phyloP scores from a whole-genome alignment of 1,140 invertebrate species.

The Sitobion miscanthi region DNA sequence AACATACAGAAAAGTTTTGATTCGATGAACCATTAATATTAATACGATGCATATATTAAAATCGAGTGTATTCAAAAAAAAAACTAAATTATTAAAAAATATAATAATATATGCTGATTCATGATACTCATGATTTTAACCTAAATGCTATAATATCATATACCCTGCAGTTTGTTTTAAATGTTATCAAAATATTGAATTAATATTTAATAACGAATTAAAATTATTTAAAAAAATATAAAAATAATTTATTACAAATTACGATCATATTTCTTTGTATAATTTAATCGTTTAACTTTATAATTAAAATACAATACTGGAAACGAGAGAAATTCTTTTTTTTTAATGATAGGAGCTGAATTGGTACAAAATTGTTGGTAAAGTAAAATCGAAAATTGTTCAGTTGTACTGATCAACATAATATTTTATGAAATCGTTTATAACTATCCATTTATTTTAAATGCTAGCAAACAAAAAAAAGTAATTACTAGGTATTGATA shows the following conservation, averaged over 20 bases:
- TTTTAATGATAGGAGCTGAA: not conserved
- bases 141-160: not conserved
- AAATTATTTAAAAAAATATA: not conserved
- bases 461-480: not conserved
- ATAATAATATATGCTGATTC: not conserved
- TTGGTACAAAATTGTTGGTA: too few species aligned
- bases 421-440: not conserved
- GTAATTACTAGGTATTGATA: not conserved
- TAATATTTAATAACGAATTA: not conserved
- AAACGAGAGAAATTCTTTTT: not conserved
- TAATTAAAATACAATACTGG: not conserved
- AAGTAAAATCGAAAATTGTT: not conserved
- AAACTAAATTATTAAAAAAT: not conserved
- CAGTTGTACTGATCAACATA: not conserved
- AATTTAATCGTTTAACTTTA: not conserved
- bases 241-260: not conserved
- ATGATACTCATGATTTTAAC: not conserved
- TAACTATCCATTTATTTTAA: not conserved
- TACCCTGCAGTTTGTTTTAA: not conserved
- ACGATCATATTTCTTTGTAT: not conserved
- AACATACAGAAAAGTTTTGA: not conserved
- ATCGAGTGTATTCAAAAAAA: not conserved
- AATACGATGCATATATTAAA: not conserved
- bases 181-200: not conserved
- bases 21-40: not conserved